Conservation (phyloP, 2,113 vertebrate genomes). For the Willisornis vidua region DNA sequence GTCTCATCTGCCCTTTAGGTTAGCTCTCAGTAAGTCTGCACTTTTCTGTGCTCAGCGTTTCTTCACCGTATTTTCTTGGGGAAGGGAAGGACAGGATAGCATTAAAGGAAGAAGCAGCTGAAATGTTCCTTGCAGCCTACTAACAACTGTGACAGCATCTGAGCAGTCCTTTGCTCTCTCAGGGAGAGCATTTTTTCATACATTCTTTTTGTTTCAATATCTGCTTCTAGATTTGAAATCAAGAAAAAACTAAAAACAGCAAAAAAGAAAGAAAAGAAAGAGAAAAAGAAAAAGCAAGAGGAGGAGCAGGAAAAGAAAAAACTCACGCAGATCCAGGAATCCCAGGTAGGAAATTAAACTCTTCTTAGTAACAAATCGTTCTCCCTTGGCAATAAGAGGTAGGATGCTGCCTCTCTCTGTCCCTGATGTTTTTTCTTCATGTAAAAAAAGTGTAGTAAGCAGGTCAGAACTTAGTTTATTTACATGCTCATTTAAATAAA, state of each 20-base stretch:
- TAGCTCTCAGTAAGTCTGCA: background rate
- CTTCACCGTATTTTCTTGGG: background rate
- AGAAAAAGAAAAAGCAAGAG: slow-evolving; percentile 97
- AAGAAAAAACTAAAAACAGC: slow-evolving; percentile 98
- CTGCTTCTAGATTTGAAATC: slow-evolving; percentile 92
- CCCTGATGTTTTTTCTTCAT: background rate
- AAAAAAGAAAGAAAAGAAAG: slow-evolving; percentile 98
- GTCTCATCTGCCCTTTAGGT: background rate
- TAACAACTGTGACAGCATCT: background rate
- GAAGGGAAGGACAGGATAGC: background rate
- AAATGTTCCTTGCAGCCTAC: background rate
- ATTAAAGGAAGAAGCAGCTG: background rate
- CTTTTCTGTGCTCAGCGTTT: background rate
- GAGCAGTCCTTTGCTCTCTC: background rate
- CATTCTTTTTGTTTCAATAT: background rate
- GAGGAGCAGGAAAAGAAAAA: slow-evolving; percentile 98
- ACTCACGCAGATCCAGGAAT: slow-evolving; percentile 92
- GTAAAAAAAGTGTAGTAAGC: background rate
- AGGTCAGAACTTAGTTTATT: background rate
- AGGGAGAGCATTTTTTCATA: background rate
- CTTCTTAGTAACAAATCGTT: background rate
- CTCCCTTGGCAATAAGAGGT: background rate
- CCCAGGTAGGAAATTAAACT: slow-evolving; percentile 83
- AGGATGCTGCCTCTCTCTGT: background rate
- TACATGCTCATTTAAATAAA: background rate